These are phyloP conservation scores for Leptobrachium leishanense DNA, from an alignment of 2,113 vertebrate genomes.

Conservation along the genomic window DNA sequence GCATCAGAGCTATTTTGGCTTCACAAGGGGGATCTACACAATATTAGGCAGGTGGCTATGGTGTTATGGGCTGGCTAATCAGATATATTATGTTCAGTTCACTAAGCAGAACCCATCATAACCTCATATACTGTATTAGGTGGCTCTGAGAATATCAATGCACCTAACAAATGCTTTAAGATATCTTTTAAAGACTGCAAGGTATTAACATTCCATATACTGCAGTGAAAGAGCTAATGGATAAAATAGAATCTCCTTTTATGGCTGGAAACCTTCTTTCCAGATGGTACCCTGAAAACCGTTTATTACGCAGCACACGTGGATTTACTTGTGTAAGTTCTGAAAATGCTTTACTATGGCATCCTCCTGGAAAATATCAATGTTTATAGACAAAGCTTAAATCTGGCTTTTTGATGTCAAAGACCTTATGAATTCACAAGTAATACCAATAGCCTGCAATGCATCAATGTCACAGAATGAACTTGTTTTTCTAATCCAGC, in stretches of 20 bases:
- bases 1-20: no score
- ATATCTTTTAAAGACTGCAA: conserved; percentile 4
- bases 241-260: conserved; percentile 8
- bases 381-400: conserved; percentile 16
- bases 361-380: not conserved
- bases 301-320: not conserved
- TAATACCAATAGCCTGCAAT: conserved; percentile 1
- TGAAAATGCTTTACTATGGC: not conserved
- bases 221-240: not conserved
- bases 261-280: not conserved
- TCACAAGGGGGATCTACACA: no score
- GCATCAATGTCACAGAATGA: not conserved
- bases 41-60: no score
- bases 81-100: no score
- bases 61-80: no score
- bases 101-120: no score
- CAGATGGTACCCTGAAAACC: conserved; percentile 2
- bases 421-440: not conserved
- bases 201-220: not conserved
- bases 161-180: no score
- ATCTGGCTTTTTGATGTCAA: conserved; percentile 21
- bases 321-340: not conserved
- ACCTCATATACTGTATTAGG: no score
- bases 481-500: not conserved
- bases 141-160: not conserved